phyloP scores from a whole-genome alignment of 2,888 invertebrate genomes.

The Trimorus sp. region DNA sequence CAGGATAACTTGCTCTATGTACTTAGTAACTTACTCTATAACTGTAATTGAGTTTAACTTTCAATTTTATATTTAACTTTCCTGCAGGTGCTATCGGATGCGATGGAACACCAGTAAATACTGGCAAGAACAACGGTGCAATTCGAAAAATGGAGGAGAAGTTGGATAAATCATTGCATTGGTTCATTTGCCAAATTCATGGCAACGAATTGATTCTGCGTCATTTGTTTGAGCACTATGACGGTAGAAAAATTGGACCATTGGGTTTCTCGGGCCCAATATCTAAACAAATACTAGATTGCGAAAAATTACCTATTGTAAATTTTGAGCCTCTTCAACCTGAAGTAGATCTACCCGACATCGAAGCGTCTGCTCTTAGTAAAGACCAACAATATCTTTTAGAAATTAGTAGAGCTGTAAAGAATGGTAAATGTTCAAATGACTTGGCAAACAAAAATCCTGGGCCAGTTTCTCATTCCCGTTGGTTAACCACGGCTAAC shows the following conservation, averaged over 20 bases:
- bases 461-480: constrained; percentile 34
- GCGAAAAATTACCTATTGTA: constrained; percentile 23
- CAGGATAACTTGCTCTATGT: too few relatives aligned
- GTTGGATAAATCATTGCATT: constrained; percentile 12
- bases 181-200: constrained; percentile 33
- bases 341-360: constrained; percentile 18
- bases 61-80: constrained; percentile 8
- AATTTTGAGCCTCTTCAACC: constrained; percentile 22
- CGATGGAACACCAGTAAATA: constrained; percentile 37
- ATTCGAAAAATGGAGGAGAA: constrained; percentile 20
- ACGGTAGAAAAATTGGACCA: constrained; percentile 67
- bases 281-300: constrained; percentile 65
- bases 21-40: too few relatives aligned
- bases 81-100: constrained; percentile 21
- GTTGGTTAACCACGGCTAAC: constrained; percentile 32
- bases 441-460: constrained; percentile 38
- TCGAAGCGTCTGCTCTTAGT: constrained; percentile 26
- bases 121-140: constrained; percentile 25
- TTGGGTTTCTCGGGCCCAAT: constrained; percentile 68
- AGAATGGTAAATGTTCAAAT: constrained; percentile 20
- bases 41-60: too few relatives aligned
- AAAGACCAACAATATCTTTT: constrained; percentile 43
- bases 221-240: constrained; percentile 33
- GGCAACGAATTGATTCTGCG: constrained; percentile 25
- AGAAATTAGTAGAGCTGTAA: constrained; percentile 37